phyloP scores from a whole-genome alignment of 2,113 vertebrate species.

The Agelaius phoeniceus region DNA sequence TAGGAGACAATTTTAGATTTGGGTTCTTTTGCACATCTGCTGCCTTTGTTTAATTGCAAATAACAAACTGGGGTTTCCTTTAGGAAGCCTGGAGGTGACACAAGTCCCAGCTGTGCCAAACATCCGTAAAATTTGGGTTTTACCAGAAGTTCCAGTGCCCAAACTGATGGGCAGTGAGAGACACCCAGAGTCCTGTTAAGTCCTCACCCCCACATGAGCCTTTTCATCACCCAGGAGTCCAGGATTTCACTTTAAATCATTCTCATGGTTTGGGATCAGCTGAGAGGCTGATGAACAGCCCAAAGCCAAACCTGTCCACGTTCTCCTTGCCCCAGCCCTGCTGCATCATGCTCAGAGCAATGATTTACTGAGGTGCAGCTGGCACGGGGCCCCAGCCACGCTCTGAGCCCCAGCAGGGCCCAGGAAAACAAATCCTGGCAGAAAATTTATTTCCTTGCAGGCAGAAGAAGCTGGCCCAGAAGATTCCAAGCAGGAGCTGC shows the following conservation, averaged over 20 bases:
- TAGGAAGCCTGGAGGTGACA: background rate
- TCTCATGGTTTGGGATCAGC: background rate
- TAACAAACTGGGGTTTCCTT: background rate
- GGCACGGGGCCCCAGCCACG: background rate
- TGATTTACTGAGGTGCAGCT: background rate
- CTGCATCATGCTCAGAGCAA: background rate
- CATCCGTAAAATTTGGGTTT: background rate
- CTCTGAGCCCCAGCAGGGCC: background rate
- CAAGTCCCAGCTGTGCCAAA: background rate
- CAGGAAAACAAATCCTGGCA: background rate
- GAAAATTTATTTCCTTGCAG: background rate
- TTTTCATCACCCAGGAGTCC: background rate
- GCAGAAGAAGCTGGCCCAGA: background rate
- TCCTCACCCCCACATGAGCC: background rate
- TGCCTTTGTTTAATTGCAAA: background rate
- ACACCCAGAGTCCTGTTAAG: background rate
- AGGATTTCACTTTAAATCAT: background rate
- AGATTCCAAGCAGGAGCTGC: background rate
- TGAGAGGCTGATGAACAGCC: background rate
- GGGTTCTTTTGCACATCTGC: background rate
- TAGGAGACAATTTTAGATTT: background rate
- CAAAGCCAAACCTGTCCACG: background rate
- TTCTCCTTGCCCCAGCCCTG: background rate
- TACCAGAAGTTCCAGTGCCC: background rate
- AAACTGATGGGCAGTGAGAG: background rate